phyloP scores from a whole-genome alignment of 1,140 invertebrate genomes.

The Drosophila watanabei region DNA sequence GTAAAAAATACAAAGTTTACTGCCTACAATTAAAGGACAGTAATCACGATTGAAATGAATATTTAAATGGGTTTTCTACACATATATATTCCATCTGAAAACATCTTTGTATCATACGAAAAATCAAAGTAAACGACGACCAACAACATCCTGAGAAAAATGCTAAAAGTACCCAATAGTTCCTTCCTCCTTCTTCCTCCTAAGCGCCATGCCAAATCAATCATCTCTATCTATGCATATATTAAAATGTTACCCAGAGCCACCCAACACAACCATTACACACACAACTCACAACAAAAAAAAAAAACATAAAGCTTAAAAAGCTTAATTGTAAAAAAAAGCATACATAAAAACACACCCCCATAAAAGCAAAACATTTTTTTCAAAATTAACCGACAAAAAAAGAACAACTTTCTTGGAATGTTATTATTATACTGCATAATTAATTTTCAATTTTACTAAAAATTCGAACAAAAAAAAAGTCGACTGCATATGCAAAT shows the following conservation, averaged over 20 bases:
- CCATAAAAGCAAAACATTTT: constrained; percentile 35
- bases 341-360: constrained; percentile 24
- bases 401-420: constrained; percentile 47
- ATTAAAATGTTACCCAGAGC: constrained; percentile 26
- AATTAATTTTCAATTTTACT: constrained; percentile 78
- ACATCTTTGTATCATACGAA: constrained; percentile 21
- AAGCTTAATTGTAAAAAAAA: constrained; percentile 8
- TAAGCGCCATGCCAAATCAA: constrained; percentile 50
- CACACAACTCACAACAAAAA: constrained; percentile 6
- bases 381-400: constrained; percentile 47
- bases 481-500: constrained; percentile 45
- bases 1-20: neutral
- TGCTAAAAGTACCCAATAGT: constrained; percentile 25
- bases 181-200: neutral
- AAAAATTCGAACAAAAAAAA: constrained; percentile 42
- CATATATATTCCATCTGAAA: neutral
- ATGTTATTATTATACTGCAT: constrained; percentile 68
- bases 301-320: constrained; percentile 23
- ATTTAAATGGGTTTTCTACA: constrained; percentile 21
- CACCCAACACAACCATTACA: constrained; percentile 28
- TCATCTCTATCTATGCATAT: constrained; percentile 42
- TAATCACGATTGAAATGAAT: neutral
- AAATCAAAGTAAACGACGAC: constrained; percentile 15
- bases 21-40: neutral
- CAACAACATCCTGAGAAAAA: constrained; percentile 41